Conservation (phyloP, 2,888 invertebrate species). For the Sinelater perroti region DNA sequence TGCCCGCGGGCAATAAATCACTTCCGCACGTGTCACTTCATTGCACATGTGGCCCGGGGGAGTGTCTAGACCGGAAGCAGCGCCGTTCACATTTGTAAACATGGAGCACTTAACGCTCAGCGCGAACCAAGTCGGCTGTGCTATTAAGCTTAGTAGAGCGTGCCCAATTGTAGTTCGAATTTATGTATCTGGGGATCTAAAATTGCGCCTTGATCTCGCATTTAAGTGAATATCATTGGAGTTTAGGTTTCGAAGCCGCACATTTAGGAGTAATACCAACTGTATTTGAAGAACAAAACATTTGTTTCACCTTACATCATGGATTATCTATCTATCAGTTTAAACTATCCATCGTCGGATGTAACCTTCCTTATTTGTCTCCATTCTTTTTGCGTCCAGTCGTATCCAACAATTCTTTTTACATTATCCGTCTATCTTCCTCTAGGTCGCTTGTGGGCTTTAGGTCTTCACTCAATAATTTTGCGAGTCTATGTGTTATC, state of each 20-base stretch:
- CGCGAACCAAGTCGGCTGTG: background rate
- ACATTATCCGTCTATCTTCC: too few species aligned
- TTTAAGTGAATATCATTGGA: background rate
- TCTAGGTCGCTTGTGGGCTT: too few species aligned
- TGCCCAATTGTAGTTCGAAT: background rate
- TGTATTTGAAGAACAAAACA: background rate
- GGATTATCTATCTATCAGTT: background rate
- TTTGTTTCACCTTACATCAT: background rate
- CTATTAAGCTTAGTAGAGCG: conserved; percentile 8
- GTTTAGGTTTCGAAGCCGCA: background rate
- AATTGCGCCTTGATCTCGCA: too few species aligned
- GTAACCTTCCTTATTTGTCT: too few species aligned
- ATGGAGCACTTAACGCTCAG: background rate
- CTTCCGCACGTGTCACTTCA: conserved; percentile 33
- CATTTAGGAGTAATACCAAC: background rate
- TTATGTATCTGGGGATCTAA: too few species aligned
- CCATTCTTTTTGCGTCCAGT: too few species aligned
- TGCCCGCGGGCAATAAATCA: conserved; percentile 23
- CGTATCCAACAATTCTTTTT: too few species aligned
- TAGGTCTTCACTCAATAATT: too few species aligned
- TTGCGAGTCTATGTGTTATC: too few species aligned
- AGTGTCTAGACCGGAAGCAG: conserved; percentile 24
- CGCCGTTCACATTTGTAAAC: conserved; percentile 5
- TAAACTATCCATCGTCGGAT: background rate
- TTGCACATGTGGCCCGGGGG: conserved; percentile 23